Percentiles rank a stretch among this genome's conserved stretches.
Conservation (phyloP, 2,888 invertebrate species). For the Leptogaster cylindrica region DNA sequence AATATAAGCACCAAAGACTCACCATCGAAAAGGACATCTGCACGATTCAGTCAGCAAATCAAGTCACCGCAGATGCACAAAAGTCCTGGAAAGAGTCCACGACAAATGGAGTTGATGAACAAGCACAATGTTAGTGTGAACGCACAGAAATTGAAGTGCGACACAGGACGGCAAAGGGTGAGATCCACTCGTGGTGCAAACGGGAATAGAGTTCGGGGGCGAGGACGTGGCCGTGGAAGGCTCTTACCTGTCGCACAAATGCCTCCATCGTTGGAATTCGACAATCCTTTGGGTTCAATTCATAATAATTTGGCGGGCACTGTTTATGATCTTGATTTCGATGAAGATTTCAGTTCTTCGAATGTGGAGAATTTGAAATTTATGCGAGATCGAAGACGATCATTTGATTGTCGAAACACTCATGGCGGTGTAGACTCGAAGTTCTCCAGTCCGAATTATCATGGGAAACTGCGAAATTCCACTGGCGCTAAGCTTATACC, state of each 20-base stretch:
- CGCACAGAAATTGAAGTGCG: conserved; percentile 48
- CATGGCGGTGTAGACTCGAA: conserved; percentile 46
- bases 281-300: conserved; percentile 66
- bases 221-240: conserved; percentile 57
- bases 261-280: conserved; percentile 62
- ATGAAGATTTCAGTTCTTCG: conserved; percentile 81
- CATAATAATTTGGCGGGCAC: conserved; percentile 84
- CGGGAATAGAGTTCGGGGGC: conserved; percentile 59
- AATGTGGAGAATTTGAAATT: conserved; percentile 79
- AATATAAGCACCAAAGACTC: conserved; percentile 52
- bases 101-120: conserved; percentile 64
- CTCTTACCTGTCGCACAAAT: conserved; percentile 51
- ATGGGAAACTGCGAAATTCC: conserved; percentile 47
- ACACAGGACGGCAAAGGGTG: conserved; percentile 53
- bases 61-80: conserved; percentile 72
- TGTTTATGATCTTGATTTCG: conserved; percentile 84
- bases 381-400: conserved; percentile 80
- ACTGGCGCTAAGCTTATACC: conserved; percentile 51
- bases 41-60: conserved; percentile 52
- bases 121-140: conserved; percentile 49
- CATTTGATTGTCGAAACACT: conserved; percentile 68
- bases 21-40: conserved; percentile 55
- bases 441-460: conserved; percentile 54
- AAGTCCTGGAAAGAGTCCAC: conserved; percentile 73
- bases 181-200: conserved; percentile 53